phyloP scores from a whole-genome alignment of 2,888 invertebrate species.

The Tineola bisselliella region DNA sequence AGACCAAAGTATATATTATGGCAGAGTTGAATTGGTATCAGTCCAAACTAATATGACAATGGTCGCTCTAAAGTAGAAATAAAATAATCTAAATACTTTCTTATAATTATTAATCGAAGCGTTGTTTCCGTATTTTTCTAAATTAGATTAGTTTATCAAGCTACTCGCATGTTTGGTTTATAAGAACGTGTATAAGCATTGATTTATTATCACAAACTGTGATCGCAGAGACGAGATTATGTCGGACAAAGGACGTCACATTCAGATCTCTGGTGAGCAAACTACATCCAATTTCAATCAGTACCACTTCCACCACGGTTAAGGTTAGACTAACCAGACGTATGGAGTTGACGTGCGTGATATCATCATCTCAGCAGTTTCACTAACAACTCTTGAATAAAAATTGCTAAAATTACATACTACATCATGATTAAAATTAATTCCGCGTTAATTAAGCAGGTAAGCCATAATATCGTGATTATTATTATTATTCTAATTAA shows the following conservation, averaged over 20 bases:
- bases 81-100: no score
- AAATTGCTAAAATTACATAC: no score
- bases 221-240: conserved; percentile 3
- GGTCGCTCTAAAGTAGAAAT: no score
- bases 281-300: background rate
- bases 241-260: conserved; percentile 6
- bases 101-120: no score
- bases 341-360: background rate
- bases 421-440: background rate
- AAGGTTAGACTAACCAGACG: background rate
- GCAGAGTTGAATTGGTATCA: no score
- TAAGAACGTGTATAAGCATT: background rate
- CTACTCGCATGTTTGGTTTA: background rate
- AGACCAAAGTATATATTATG: no score
- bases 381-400: background rate
- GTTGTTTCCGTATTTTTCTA: background rate
- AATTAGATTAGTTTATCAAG: background rate
- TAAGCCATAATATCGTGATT: background rate
- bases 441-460: conserved; percentile 5
- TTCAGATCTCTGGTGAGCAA: background rate
- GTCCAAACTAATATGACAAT: no score
- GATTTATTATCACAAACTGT: background rate
- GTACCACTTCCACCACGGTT: background rate
- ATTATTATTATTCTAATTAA: no score
- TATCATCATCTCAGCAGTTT: background rate